phyloP scores from a whole-genome alignment of 2,797 vertebrate species.

The Dermochelys coriacea region DNA sequence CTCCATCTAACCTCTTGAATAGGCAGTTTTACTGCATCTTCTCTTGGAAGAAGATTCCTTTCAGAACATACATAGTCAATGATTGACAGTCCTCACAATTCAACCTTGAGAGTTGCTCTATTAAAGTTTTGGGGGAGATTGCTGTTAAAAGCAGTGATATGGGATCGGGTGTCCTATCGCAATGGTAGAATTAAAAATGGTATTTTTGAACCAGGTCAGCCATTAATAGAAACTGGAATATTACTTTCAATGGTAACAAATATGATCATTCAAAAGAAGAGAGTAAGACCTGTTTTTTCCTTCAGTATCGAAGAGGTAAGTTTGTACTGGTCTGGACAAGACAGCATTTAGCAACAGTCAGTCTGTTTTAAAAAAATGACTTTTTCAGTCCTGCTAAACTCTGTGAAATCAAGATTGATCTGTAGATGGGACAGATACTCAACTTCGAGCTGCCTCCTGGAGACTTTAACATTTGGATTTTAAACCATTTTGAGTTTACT shows the following conservation, averaged over 20 bases:
- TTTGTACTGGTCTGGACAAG: neutral
- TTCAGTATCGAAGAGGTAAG: neutral
- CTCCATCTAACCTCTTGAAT: neutral
- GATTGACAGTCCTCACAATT: neutral
- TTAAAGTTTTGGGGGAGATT: neutral
- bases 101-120: neutral
- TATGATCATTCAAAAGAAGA: neutral
- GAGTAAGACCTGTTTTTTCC: neutral
- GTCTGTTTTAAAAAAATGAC: neutral
- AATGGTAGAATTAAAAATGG: neutral
- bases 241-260: neutral
- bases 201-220: neutral
- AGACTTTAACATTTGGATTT: slow-evolving; percentile 18
- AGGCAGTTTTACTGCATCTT: neutral
- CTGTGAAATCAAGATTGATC: neutral
- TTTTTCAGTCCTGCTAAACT: neutral
- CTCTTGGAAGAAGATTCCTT: neutral
- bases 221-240: neutral
- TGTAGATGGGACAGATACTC: neutral
- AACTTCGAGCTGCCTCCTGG: neutral
- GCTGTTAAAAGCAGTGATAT: neutral
- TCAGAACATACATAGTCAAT: neutral
- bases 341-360: neutral
- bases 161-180: neutral
- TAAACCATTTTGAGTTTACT: slow-evolving; percentile 13